Evolutionary conservation across 1,140 invertebrate genomes (phyloP), one percentile per base, ranked within the genome.

Genomic region (Bombus affinis): DNA sequence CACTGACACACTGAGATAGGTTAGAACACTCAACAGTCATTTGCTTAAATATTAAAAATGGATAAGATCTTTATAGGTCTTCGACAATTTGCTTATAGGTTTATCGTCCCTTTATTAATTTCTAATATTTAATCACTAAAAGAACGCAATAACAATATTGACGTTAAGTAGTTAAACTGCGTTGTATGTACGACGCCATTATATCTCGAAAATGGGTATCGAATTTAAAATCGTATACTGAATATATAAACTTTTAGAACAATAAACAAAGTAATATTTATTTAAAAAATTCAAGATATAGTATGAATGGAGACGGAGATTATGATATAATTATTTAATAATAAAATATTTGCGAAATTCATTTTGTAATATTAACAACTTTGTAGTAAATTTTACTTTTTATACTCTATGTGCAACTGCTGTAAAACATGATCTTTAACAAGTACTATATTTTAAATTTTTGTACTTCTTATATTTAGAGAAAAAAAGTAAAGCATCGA

Each of bases 131-230:
- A 83, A 47, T 37, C 1, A 37, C 62, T 53, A 22, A 75, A 65
- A 22, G 18, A 82, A 59, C 18, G 22, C 9, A 65, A 73, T 35
- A 18, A 39, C 47, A n/a, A 35, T 28, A 22, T 83, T 76, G 15
- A 66, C 6, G 35, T 66, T 76, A 53, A 47, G 37, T 5, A 22
- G 15, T 66, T 76, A 53, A 47, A 62, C 5, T 35, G 22, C 9
- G 53, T 75, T 37, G 9, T 6, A 65, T n/a, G 42, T 70, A 35
- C 13, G 42, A 15, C 42, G 65, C 65, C 77, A 80, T 80, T 80
- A 70, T 70, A 37, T 53, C 42, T 79, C 77, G 62, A 79, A 79
- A 5, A 0, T 37, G n/a, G 1, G 3, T 78, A 62, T 78, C 76
- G 76, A 78, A 12, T 15, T 75, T 53, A 12, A 53, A 35, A 75